Evolutionary conservation across 2,888 invertebrate species (phyloP).

Genomic region (Nomada ferruginata): DNA sequence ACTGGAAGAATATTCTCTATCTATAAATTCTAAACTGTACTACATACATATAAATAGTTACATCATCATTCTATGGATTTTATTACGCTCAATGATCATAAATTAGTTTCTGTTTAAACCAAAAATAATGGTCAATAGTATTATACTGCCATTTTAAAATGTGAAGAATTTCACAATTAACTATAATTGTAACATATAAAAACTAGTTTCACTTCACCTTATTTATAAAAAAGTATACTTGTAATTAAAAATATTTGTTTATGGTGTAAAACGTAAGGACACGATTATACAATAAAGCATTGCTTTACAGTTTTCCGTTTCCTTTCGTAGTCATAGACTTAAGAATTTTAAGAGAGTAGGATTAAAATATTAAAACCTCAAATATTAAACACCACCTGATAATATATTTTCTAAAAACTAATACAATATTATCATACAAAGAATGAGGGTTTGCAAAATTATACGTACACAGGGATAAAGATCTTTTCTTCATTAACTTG

Average conservation of each 20-base stretch:
- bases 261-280: background rate
- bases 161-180: too few relatives aligned
- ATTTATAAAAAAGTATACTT: background rate
- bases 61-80: too few relatives aligned
- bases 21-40: too few relatives aligned
- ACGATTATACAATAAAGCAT: background rate
- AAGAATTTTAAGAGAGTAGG: conserved; percentile 44
- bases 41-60: too few relatives aligned
- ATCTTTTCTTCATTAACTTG: conserved; percentile 69
- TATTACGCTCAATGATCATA: too few relatives aligned
- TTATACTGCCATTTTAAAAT: too few relatives aligned
- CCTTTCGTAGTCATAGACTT: background rate
- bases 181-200: background rate
- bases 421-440: conserved; percentile 83
- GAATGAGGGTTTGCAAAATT: conserved; percentile 82
- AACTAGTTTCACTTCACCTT: background rate
- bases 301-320: too few relatives aligned
- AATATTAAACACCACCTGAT: conserved; percentile 82
- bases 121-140: too few relatives aligned
- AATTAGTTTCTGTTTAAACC: too few relatives aligned
- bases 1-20: too few relatives aligned
- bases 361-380: conserved; percentile 57
- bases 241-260: background rate
- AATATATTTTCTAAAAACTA: conserved; percentile 83
- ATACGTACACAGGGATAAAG: conserved; percentile 80